Evolutionary conservation across 2,113 vertebrate species (phyloP), one percentile per base, ranked within the genome.

Genomic region (Apteryx mantelli): DNA sequence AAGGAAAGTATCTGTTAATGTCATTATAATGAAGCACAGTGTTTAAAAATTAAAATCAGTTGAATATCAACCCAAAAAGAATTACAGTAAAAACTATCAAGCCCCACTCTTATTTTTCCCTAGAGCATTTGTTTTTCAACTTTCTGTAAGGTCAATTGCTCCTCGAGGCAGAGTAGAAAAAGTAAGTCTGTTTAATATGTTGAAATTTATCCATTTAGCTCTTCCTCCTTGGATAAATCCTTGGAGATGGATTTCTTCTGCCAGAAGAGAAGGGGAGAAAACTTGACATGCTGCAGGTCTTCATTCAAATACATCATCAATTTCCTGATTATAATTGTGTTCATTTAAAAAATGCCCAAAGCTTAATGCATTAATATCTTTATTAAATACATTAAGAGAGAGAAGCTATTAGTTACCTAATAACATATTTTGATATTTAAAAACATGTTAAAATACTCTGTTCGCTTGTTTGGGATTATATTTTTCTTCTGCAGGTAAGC

Each of bases 271-370:
- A 82, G 74, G 53, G 66, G n/a, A 70, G 61, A 60, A 16, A 26
- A 50, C 76, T 83, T 95, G 94, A 75, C 86, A 22, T 82, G 55
- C 26, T 94, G 60, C 81, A 93, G 76, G 40, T 68, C 81, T 86
- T 92, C 69, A 64, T 58, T 88, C 75, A 64, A 74, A 76, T 94
- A 89, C 69, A 84, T 92, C 88, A 91, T 88, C 88, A 83, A 78
- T 96, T 96, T 97, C 81, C 90, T 95, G 93, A 60, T 93, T 58
- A 56, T 88, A 93, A 89, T 92, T 96, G 44, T 84, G 61, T 78
- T 94, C 55, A 68, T 91, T 94, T 91, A 20, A 70, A 93, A 95
- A 94, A 83, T 68, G 74, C 90, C 95, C 78, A 36, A 53, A 95
- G 91, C 95, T 68, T 91, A 82, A 82, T 89, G 40, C 77, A 91